Evolutionary conservation across 2,113 vertebrate species (phyloP).

Genomic region (Oryctolagus cuniculus): DNA sequence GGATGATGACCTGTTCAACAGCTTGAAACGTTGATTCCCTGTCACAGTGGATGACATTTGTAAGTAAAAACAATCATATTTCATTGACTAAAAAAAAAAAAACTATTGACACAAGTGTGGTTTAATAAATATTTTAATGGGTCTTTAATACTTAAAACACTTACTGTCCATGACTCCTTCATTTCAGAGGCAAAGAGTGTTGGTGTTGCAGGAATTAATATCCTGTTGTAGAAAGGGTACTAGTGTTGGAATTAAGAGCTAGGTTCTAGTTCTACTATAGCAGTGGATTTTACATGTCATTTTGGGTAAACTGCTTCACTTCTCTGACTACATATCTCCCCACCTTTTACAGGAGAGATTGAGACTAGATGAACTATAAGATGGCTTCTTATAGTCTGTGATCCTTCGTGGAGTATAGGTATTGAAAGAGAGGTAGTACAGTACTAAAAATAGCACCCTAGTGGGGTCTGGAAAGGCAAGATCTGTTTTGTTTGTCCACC

Average conservation of each 20-base stretch:
- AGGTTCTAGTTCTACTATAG: background rate
- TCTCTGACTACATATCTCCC: background rate
- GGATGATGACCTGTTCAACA: conserved; percentile 81
- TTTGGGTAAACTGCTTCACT: background rate
- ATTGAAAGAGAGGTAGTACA: background rate
- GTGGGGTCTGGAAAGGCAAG: background rate
- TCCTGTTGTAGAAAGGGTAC: background rate
- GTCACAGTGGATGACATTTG: conserved; percentile 83
- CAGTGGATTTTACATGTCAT: background rate
- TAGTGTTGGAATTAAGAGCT: conserved; percentile 17
- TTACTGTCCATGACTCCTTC: background rate
- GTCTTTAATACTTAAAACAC: conserved; percentile 38
- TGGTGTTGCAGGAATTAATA: background rate
- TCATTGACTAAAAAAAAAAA: conserved; percentile 65
- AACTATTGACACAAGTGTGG: conserved; percentile 36
- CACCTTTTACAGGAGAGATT: background rate
- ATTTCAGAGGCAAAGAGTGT: conserved; percentile 14
- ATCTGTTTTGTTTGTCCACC: background rate
- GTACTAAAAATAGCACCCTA: background rate
- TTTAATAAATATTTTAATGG: conserved; percentile 46
- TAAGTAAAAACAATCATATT: conserved; percentile 80
- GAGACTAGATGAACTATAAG: background rate
- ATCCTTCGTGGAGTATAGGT: background rate
- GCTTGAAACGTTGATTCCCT: conserved; percentile 83
- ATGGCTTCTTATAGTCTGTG: background rate